Base-by-base conservation (phyloP, 2,113 vertebrate species). In the Probosciger aterrimus region DNA sequence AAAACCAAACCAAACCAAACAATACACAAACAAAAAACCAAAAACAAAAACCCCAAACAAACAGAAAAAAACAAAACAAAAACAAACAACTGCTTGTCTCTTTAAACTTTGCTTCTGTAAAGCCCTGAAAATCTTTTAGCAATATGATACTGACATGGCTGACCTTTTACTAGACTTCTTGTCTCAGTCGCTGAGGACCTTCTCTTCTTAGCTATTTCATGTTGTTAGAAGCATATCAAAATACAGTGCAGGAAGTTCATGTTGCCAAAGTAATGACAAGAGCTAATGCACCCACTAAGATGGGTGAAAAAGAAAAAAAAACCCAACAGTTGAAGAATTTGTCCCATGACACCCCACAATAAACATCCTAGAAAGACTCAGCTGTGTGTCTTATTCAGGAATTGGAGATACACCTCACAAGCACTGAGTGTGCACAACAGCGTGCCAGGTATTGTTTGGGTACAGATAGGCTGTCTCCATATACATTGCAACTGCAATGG, bases 361-460 rank as follows among this genome's bases (percentile, higher is more conserved):
- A 77, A 39, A 49, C n/a, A 35, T 60, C 35, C 35, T 11, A 10
- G n/a, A 49, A 82, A 77, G 31, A n/a, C 33, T 74, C 31, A 80
- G 13, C 9, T 8, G 3, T 62, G 14, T 53, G 18, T 24, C 17
- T 67, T 30, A 33, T 50, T 92, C 28, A 16, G 17, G 22, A 73
- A 25, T 7, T 28, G 8, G 27, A 18, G 11, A 25, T 30, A 62
- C 6, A 73, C 3, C 9, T 33, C 9, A 15, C 27, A 39, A n/a
- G 60, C 19, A 44, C 23, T 0, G 0, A 19, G 62, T 44, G 23
- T 62, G 52, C 33, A 35, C 30, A 62, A 11, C 13, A 52, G 4
- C 4, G 7, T 60, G 37, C 35, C 63, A 52, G 13, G 5, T 70
- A 10, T 35, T 3, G 0, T 1, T 2, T 11, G 14, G 35, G 10